Evolutionary conservation across 1,140 invertebrate species (phyloP).

Genomic region (Aphis gossypii): DNA sequence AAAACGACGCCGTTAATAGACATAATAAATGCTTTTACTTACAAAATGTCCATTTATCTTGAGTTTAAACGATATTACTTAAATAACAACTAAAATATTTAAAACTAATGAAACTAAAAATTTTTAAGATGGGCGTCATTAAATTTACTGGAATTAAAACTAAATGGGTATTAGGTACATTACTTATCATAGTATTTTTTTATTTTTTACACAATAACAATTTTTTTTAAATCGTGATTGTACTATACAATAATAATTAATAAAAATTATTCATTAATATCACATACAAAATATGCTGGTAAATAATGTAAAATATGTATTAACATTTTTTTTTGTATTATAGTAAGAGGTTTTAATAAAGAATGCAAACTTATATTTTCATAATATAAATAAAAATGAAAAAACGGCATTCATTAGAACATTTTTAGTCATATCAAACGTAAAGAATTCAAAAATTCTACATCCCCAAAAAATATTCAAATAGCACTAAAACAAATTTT

Average conservation of each 20-base stretch:
- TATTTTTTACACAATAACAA: no score
- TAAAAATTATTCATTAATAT: not conserved
- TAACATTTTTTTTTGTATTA: not conserved
- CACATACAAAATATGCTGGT: not conserved
- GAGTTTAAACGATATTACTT: not conserved
- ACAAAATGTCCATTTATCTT: not conserved
- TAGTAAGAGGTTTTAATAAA: not conserved
- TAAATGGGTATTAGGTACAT: not conserved
- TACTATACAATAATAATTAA: not conserved
- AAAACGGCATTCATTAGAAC: not conserved
- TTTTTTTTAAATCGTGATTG: not conserved
- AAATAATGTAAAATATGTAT: not conserved
- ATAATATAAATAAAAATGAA: not conserved
- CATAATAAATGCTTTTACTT: not conserved
- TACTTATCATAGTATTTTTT: not conserved
- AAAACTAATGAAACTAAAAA: not conserved
- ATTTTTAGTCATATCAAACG: not conserved
- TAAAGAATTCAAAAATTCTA: not conserved
- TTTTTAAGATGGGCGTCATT: not conserved
- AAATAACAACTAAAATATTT: not conserved
- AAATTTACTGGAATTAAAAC: not conserved
- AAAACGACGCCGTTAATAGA: not conserved
- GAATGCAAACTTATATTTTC: not conserved
- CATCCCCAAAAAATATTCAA: not conserved
- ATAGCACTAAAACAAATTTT: not conserved